phyloP scores from a whole-genome alignment of 2,113 vertebrate genomes.

The Paradisaea rubra region DNA sequence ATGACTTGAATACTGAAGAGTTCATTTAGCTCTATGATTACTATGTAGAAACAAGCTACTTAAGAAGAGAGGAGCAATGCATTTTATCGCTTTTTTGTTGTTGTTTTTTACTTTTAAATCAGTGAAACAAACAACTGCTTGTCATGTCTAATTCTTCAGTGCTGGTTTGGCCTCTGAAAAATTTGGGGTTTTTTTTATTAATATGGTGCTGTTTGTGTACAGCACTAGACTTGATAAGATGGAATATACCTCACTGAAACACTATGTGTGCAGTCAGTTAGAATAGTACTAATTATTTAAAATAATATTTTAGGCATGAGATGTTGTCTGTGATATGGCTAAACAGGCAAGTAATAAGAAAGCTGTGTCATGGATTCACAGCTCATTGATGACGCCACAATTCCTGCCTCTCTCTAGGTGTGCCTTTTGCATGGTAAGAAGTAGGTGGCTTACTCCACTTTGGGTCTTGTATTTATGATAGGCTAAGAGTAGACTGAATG shows the following conservation, averaged over 20 bases:
- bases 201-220: not conserved
- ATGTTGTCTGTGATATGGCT: not conserved
- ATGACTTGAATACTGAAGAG: not conserved
- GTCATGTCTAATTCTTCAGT: not conserved
- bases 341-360: not conserved
- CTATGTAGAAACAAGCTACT: not conserved
- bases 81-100: not conserved
- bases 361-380: not conserved
- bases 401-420: not conserved
- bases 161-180: not conserved
- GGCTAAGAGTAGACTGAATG: not conserved
- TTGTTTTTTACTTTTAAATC: not conserved
- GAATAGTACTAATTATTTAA: not conserved
- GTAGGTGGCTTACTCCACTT: not conserved
- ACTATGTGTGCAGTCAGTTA: not conserved
- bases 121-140: not conserved
- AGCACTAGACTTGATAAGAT: not conserved
- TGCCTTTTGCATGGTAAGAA: not conserved
- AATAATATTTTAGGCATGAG: not conserved
- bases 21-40: not conserved
- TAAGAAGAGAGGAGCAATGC: not conserved
- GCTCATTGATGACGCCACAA: not conserved
- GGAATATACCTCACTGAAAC: not conserved
- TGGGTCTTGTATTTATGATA: not conserved
- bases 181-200: not conserved